phyloP scores from a whole-genome alignment of 2,888 invertebrate species.

The Phytoseiulus persimilis region DNA sequence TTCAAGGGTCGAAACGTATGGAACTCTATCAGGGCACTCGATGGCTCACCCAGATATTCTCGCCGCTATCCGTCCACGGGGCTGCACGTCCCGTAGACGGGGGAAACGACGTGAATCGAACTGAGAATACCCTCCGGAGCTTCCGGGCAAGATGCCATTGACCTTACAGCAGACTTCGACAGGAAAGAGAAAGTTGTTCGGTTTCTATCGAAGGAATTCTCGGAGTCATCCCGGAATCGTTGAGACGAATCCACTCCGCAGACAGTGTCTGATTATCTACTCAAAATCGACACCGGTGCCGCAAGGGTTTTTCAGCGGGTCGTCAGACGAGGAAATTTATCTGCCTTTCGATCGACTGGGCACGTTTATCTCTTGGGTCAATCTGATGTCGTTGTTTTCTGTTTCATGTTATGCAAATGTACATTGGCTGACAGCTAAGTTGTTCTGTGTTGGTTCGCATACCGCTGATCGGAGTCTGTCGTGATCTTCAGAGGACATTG shows the following conservation, averaged over 20 bases:
- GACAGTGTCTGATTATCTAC: neutral
- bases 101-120: no score
- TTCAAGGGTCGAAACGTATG: neutral
- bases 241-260: neutral
- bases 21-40: neutral
- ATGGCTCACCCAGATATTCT: neutral
- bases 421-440: neutral
- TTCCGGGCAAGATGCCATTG: no score
- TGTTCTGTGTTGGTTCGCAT: neutral
- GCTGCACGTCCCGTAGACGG: no score
- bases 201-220: no score
- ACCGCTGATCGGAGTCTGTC: neutral
- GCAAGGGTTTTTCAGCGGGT: neutral
- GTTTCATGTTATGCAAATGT: neutral
- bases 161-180: no score
- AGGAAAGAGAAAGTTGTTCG: no score
- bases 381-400: neutral
- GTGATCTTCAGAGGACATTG: constrained; percentile 5
- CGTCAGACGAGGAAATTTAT: neutral
- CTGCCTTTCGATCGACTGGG: neutral
- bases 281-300: neutral
- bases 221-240: neutral
- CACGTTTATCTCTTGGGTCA: neutral
- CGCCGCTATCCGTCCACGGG: no score
- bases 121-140: no score